Base-by-base conservation (phyloP, 2,113 vertebrate genomes). In the Falco punctatus region DNA sequence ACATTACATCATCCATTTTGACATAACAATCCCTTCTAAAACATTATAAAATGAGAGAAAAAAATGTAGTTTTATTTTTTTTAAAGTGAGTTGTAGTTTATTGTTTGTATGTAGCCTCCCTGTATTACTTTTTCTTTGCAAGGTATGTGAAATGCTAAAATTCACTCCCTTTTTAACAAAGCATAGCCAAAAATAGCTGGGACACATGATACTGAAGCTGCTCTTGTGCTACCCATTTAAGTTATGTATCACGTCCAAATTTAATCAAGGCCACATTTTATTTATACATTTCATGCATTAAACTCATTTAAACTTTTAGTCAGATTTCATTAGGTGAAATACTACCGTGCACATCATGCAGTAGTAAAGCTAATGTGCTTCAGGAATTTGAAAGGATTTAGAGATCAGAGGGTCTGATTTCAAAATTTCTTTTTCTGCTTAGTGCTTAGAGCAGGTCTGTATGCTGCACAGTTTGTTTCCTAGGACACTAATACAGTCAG, bases 251-350 rank as follows among this genome's bases (percentile, higher is more conserved):
- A 97, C 97, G 97, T 97, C 97, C 97, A 98, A 98, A 98, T 98
- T 98, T 98, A 98, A 98, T 98, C 98, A 98, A 98, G 97, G 93
- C 98, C 98, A 98, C 96, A 98, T 98, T 98, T 98, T 98, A 98
- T 98, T 98, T 98, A 98, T 98, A 98, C 97, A 98, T 98, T 98
- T 98, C 97, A 98, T 98, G 98, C 98, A 98, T 98, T 98, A 98
- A 98, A 98, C 98, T 98, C 95, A 98, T 98, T 98, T 98, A 98
- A 98, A 97, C 97, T 98, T 98, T 98, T 98, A 98, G 98, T 98
- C 98, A 98, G 97, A 97, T 98, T 98, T 98, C 98, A 98, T 98
- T 98, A 98, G 96, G 79, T 97, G 98, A 98, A 98, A 98, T 98
- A 98, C 98, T 98, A 98, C 98, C 96, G 74, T 72, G 96, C 91